Percentiles rank a stretch among this genome's conserved stretches.
These are phyloP conservation scores for Gymnosoma rotundatum DNA, from an alignment of 2,888 invertebrate genomes.

Conservation along the genomic window DNA sequence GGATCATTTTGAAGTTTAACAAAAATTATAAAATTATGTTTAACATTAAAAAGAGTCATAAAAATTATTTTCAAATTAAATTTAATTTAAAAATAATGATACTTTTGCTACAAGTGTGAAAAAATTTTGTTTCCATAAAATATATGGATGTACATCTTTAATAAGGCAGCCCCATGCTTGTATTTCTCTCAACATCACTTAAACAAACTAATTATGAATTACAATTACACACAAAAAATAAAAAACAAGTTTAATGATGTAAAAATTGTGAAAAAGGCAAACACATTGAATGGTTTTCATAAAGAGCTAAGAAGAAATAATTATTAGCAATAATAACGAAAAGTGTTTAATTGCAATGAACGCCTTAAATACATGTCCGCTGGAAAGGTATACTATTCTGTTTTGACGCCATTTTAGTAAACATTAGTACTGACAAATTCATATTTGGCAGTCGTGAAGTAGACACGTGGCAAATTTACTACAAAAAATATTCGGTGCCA, in stretches of 20 bases:
- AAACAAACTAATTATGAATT: slow-evolving; percentile 64
- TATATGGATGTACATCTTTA: background rate
- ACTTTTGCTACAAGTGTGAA: slow-evolving; percentile 42
- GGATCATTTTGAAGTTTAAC: slow-evolving; percentile 68
- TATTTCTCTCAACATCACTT: slow-evolving; percentile 77
- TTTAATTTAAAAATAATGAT: slow-evolving; percentile 75
- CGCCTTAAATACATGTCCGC: no score
- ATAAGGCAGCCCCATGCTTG: slow-evolving; percentile 67
- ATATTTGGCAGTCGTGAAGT: no score
- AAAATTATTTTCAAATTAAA: slow-evolving; percentile 78
- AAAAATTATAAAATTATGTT: slow-evolving; percentile 70
- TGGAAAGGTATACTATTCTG: no score
- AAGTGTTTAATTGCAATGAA: no score
- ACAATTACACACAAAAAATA: background rate
- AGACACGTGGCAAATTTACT: no score
- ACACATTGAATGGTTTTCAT: slow-evolving; percentile 50
- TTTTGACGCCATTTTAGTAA: no score
- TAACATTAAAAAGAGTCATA: slow-evolving; percentile 77
- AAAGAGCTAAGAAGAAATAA: slow-evolving; percentile 14
- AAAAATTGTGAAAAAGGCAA: slow-evolving; percentile 71
- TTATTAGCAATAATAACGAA: background rate
- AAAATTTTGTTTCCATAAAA: background rate
- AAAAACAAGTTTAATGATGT: slow-evolving; percentile 72
- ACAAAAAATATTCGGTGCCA: no score
- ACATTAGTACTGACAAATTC: no score